phyloP scores from a whole-genome alignment of 2,797 vertebrate genomes.

The Diglossa cyanea region DNA sequence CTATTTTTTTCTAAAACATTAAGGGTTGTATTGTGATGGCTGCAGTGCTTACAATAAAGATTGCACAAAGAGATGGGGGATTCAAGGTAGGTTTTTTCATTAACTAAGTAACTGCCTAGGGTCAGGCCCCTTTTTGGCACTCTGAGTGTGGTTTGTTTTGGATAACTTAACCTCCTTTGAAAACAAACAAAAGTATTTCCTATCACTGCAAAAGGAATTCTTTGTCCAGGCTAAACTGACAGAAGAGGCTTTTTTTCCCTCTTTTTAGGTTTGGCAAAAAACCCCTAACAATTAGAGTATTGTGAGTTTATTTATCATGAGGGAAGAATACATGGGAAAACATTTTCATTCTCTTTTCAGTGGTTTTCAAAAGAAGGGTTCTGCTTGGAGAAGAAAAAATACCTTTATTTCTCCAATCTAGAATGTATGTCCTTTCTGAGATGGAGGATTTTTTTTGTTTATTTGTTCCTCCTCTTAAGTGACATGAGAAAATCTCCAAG shows the following conservation, averaged over 20 bases:
- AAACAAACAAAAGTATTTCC: background rate
- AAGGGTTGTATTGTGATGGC: background rate
- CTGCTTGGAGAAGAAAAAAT: background rate
- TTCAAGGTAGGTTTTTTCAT: background rate
- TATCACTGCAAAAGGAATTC: background rate
- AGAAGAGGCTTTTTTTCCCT: background rate
- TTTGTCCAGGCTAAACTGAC: background rate
- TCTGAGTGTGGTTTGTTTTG: background rate
- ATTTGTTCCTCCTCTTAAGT: background rate
- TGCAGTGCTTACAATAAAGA: background rate
- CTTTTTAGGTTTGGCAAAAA: background rate
- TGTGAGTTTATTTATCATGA: background rate
- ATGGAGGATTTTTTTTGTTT: background rate
- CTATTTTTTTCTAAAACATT: background rate
- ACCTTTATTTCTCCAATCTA: background rate
- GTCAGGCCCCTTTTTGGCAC: background rate
- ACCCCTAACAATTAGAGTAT: rapidly evolving
- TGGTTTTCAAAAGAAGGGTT: background rate
- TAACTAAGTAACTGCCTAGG: background rate
- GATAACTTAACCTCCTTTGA: background rate
- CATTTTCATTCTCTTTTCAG: background rate
- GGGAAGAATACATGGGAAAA: background rate
- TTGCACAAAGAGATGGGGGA: background rate
- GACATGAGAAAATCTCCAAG: background rate
- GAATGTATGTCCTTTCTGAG: background rate